Percentiles rank a stretch among this genome's conserved stretches.
These are phyloP conservation scores for Fistularia tabacaria DNA, from an alignment of 2,797 vertebrate species.

Conservation along the genomic window DNA sequence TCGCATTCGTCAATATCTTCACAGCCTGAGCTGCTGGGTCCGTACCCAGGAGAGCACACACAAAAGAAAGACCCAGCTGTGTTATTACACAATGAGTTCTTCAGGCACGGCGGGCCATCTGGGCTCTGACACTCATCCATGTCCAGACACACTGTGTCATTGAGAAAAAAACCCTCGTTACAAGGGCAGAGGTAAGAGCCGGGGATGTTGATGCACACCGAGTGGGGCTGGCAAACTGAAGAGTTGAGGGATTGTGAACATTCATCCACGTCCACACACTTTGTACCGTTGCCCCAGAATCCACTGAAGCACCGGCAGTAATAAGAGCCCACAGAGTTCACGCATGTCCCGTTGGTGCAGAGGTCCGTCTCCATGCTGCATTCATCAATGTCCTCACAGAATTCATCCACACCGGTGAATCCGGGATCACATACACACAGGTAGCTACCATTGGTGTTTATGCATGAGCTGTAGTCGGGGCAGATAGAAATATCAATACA, in stretches of 20 bases:
- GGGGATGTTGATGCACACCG: constrained; percentile 69
- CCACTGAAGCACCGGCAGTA: constrained; percentile 73
- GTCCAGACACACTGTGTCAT: constrained; percentile 60
- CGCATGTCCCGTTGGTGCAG: constrained; percentile 73
- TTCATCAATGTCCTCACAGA: constrained; percentile 76
- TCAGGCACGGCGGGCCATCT: constrained; percentile 51
- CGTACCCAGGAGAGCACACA: constrained; percentile 65
- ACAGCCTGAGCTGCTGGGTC: constrained; percentile 49
- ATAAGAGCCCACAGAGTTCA: constrained; percentile 76
- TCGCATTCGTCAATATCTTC: constrained; percentile 76
- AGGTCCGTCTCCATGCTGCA: constrained; percentile 47
- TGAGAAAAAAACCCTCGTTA: constrained; percentile 64
- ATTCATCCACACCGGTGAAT: constrained; percentile 50
- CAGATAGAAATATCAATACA: constrained; percentile 68
- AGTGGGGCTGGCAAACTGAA: constrained; percentile 63
- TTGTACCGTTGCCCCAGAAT: constrained; percentile 68
- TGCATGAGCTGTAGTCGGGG: constrained; percentile 70
- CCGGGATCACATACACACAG: constrained; percentile 71
- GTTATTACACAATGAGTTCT: constrained; percentile 72
- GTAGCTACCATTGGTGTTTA: constrained; percentile 71
- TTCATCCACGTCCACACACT: constrained; percentile 77
- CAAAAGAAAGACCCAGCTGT: constrained; percentile 70
- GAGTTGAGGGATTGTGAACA: constrained; percentile 58
- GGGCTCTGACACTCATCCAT: constrained; percentile 59
- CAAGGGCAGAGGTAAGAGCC: constrained; percentile 77